Conservation (phyloP, 2,113 vertebrate species). For the Ciconia stormi region DNA sequence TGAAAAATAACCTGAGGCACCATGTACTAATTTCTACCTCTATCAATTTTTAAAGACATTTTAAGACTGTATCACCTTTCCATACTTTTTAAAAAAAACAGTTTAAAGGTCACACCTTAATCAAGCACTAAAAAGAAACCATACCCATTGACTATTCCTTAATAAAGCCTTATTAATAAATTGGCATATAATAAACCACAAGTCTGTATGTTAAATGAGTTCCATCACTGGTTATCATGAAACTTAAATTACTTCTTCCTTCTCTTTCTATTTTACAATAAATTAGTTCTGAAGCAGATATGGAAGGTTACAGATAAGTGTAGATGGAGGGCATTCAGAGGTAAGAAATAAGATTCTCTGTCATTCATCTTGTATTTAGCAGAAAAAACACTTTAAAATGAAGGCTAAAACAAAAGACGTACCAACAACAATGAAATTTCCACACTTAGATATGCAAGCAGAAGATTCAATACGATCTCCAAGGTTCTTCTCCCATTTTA, state of each 20-base stretch:
- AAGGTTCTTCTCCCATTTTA: slow-evolving; percentile 89
- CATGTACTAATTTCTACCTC: neutral
- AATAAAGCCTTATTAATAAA: neutral
- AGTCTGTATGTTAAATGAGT: neutral
- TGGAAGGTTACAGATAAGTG: neutral
- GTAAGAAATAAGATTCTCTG: neutral
- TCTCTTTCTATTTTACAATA: neutral
- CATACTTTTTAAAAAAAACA: neutral
- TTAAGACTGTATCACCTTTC: neutral
- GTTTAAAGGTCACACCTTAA: neutral
- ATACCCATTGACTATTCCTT: neutral
- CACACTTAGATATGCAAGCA: slow-evolving; percentile 85
- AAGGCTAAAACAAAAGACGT: slow-evolving; percentile 41
- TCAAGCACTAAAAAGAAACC: neutral
- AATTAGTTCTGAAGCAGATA: neutral
- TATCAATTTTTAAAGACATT: neutral
- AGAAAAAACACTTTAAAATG: neutral
- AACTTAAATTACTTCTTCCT: neutral
- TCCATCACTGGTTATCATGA: neutral
- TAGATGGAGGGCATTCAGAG: neutral
- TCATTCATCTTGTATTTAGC: neutral
- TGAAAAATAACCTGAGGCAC: neutral
- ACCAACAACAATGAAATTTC: slow-evolving; percentile 88
- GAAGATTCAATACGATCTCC: slow-evolving; percentile 92
- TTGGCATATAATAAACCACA: neutral